Evolutionary conservation across 30 jellyfish, hydroid and myxozoan species (phyloP).

Genomic region (Hydractinia symbiolongicarpus): DNA sequence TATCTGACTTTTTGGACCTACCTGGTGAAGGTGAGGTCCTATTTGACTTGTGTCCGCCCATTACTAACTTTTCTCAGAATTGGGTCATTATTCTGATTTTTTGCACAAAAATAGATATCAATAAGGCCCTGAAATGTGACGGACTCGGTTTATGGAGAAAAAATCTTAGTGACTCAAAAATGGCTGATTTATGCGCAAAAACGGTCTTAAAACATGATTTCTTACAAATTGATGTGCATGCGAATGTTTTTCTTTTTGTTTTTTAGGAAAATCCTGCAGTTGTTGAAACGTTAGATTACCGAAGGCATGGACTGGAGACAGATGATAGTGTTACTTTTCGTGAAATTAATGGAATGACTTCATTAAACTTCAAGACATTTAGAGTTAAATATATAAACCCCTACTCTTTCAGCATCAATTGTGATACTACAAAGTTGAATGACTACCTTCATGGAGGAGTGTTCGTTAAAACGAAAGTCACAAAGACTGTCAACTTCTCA

Average conservation of each 20-base stretch:
- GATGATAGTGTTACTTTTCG: conserved; percentile 46
- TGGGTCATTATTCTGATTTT: no score
- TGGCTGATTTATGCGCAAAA: no score
- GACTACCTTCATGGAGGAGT: conserved; percentile 76
- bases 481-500: conserved; percentile 29
- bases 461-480: conserved; percentile 34
- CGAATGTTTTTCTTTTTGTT: neutral
- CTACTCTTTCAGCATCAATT: conserved; percentile 34
- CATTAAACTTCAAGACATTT: conserved; percentile 41
- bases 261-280: conserved; percentile 56
- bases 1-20: no score
- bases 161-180: no score
- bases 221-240: neutral
- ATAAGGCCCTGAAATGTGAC: neutral
- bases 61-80: no score
- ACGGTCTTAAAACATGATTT: neutral
- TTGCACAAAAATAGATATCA: neutral
- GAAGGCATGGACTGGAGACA: conserved; percentile 54
- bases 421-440: conserved; percentile 46
- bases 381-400: conserved; percentile 38
- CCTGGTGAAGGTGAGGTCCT: no score
- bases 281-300: conserved; percentile 46
- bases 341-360: conserved; percentile 75
- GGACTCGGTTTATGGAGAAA: no score
- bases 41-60: no score